Percentiles rank a stretch among this genome's conserved stretches.
These are phyloP conservation scores for Elmis aenea DNA, from an alignment of 2,888 invertebrate genomes.

Conservation along the genomic window DNA sequence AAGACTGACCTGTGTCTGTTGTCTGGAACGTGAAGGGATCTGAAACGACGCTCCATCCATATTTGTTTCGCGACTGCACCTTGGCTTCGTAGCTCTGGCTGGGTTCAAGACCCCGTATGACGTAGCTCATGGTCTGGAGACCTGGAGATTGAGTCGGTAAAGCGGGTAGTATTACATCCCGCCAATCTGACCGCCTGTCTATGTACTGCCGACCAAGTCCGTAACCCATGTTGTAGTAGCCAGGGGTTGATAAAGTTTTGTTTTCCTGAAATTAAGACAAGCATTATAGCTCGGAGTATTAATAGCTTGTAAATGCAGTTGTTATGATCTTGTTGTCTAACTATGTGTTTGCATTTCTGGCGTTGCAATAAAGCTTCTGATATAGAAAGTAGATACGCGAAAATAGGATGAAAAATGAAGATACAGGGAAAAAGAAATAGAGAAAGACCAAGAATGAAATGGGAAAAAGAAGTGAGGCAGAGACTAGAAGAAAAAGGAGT, in stretches of 20 bases:
- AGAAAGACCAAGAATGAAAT: no score
- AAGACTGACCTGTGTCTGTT: constrained; percentile 55
- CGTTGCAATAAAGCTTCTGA: no score
- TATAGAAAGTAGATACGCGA: no score
- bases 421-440: no score
- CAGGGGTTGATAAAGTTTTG: constrained; percentile 36
- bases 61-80: constrained; percentile 62
- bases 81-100: constrained; percentile 63
- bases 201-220: constrained; percentile 40
- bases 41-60: constrained; percentile 62
- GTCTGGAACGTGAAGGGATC: constrained; percentile 60
- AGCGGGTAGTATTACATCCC: constrained; percentile 56
- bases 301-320: no score
- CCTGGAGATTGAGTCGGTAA: constrained; percentile 46
- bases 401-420: no score
- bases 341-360: no score
- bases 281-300: not conserved
- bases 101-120: constrained; percentile 60
- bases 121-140: constrained; percentile 60
- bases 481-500: no score
- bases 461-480: no score
- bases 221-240: constrained; percentile 33
- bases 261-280: constrained; percentile 43
- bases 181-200: constrained; percentile 51
- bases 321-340: no score